Percentiles rank a stretch among this genome's conserved stretches.
Evolutionary conservation across 2,888 invertebrate genomes (phyloP).

Genomic region (Synanthedon vespiformis): DNA sequence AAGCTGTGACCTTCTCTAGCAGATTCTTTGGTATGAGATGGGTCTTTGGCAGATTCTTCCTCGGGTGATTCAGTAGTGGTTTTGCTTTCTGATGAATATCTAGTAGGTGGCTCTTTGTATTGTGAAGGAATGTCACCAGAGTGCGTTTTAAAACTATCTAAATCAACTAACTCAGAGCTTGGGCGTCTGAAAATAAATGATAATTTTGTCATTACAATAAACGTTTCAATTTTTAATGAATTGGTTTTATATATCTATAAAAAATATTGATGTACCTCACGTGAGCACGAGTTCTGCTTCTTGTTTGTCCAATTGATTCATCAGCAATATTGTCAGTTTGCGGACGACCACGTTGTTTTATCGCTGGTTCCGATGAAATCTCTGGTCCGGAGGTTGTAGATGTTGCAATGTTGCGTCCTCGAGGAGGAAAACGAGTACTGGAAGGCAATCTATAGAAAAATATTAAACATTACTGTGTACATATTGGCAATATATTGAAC

Average conservation of each 20-base stretch:
- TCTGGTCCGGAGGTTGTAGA: slow-evolving; percentile 64
- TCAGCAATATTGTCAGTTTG: slow-evolving; percentile 59
- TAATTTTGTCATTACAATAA: not conserved
- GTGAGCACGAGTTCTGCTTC: slow-evolving; percentile 71
- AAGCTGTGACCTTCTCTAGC: slow-evolving; percentile 53
- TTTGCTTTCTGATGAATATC: slow-evolving; percentile 60
- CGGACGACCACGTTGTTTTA: slow-evolving; percentile 45
- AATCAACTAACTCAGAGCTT: slow-evolving; percentile 84
- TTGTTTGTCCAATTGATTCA: slow-evolving; percentile 58
- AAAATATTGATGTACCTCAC: slow-evolving; percentile 49
- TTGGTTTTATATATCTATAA: not conserved
- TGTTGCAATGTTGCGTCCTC: slow-evolving; percentile 65
- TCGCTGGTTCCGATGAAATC: slow-evolving; percentile 53
- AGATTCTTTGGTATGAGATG: slow-evolving; percentile 39
- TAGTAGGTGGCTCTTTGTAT: slow-evolving; percentile 57
- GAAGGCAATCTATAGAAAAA: slow-evolving; percentile 72
- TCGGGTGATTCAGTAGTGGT: slow-evolving; percentile 71
- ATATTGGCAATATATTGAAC: not conserved
- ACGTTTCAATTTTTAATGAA: not conserved
- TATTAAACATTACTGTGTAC: too few species aligned
- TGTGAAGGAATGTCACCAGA: slow-evolving; percentile 69
- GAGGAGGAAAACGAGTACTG: slow-evolving; percentile 88
- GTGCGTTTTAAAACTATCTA: slow-evolving; percentile 84
- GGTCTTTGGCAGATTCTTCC: slow-evolving; percentile 33
- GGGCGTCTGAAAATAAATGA: slow-evolving; percentile 70